Conservation (phyloP, 2,113 vertebrate genomes). For the Phocoena phocoena region DNA sequence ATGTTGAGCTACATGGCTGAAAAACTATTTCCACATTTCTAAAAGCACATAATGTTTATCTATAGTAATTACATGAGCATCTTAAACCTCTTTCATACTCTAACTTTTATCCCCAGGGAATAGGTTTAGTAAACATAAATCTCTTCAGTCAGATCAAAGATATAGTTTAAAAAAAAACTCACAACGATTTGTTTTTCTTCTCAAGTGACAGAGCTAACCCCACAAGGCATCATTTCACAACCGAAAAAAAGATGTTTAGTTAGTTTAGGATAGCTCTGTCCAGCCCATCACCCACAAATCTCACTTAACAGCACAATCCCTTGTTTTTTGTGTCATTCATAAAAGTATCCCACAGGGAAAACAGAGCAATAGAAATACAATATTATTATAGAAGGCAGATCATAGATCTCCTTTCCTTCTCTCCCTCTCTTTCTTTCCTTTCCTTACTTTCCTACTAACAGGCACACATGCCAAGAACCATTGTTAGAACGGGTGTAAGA, state of each 20-base stretch:
- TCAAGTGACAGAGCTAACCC: conserved; percentile 14
- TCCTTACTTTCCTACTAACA: not conserved
- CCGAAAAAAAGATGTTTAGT: not conserved
- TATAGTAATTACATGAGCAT: not conserved
- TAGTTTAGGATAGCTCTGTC: not conserved
- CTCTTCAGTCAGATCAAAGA: not conserved
- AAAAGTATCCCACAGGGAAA: not conserved
- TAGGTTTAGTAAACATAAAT: not conserved
- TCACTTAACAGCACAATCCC: not conserved
- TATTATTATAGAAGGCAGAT: not conserved
- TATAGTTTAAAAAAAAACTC: not conserved
- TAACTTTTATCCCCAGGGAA: not conserved
- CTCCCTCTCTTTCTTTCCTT: not conserved
- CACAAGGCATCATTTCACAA: not conserved
- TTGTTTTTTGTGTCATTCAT: not conserved
- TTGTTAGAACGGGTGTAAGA: not conserved
- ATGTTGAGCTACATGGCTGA: not conserved
- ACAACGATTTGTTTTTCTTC: not conserved
- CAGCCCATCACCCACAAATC: not conserved
- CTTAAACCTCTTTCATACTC: not conserved
- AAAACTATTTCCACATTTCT: not conserved
- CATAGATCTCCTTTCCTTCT: not conserved
- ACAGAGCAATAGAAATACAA: not conserved
- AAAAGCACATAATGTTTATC: not conserved
- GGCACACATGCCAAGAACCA: not conserved